Evolutionary conservation across 2,888 invertebrate genomes (phyloP).

Genomic region (Cephus pygmeus): DNA sequence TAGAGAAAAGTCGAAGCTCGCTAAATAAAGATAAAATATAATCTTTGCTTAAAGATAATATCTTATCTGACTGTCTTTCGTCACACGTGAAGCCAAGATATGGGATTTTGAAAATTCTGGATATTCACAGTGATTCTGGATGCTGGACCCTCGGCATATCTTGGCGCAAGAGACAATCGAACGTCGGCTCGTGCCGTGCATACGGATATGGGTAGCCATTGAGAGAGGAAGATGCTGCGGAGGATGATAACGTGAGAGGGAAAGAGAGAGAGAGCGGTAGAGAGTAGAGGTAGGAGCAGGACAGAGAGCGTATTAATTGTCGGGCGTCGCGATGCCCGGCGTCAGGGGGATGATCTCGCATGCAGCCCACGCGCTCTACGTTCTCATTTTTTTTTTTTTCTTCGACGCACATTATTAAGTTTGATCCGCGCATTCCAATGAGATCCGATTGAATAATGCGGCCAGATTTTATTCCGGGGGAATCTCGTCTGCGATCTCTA

Average conservation of each 20-base stretch:
- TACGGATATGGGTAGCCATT: constrained; percentile 24
- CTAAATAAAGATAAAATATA: not conserved
- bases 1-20: not conserved
- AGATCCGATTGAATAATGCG: constrained; percentile 60
- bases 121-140: not conserved
- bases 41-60: not conserved
- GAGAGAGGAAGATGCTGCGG: not conserved
- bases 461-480: constrained; percentile 58
- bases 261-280: not conserved
- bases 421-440: constrained; percentile 61
- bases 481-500: constrained; percentile 56
- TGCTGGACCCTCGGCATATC: constrained; percentile 3
- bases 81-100: not conserved
- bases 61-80: not conserved
- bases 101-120: not conserved
- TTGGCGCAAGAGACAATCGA: constrained; percentile 37
- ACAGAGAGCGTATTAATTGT: constrained; percentile 48
- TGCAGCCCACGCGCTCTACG: constrained; percentile 44
- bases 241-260: constrained; percentile 33
- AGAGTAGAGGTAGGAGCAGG: not conserved
- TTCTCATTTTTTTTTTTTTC: constrained; percentile 5
- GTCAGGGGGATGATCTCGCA: constrained; percentile 42
- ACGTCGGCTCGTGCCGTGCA: constrained; percentile 44
- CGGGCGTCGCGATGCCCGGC: constrained; percentile 49
- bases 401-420: constrained; percentile 58